These are phyloP conservation scores for Apaloderma vittatum DNA, from an alignment of 2,113 vertebrate genomes.

Conservation along the genomic window DNA sequence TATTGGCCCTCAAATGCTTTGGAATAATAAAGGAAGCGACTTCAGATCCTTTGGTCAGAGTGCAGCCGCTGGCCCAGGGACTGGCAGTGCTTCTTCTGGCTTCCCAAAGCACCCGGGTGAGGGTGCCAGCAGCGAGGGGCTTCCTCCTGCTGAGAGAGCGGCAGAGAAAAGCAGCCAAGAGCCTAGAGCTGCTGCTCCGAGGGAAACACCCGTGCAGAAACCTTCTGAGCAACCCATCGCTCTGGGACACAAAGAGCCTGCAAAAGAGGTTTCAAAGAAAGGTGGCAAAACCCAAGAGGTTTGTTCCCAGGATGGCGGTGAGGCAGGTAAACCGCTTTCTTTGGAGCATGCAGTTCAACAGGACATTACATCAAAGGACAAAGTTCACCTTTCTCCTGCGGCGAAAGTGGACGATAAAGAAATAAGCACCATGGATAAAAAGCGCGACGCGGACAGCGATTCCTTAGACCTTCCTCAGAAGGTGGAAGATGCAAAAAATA, in stretches of 20 bases:
- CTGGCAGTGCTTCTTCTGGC: background rate
- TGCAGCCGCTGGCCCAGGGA: background rate
- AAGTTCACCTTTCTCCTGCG: background rate
- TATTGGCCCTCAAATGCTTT: background rate
- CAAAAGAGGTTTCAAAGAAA: background rate
- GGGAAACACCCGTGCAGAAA: fast-evolving
- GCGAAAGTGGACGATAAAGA: background rate
- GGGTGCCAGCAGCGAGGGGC: background rate
- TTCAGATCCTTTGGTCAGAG: background rate
- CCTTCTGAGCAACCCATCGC: fast-evolving
- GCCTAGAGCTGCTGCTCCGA: background rate
- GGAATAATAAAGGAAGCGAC: background rate
- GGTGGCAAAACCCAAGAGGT: background rate
- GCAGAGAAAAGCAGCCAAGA: background rate
- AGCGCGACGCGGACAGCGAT: fast-evolving
- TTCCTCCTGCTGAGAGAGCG: background rate
- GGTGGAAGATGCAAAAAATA: background rate
- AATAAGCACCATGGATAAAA: fast-evolving
- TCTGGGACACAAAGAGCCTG: background rate
- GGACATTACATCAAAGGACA: background rate
- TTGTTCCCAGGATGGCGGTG: background rate
- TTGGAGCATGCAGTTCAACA: background rate
- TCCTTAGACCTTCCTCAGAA: background rate
- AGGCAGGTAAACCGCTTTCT: background rate
- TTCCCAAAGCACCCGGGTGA: background rate